A percentile compares a stretch with the other conserved stretches of the same genome.
These are phyloP conservation scores for Rhingia campestris DNA, from an alignment of 2,888 invertebrate genomes.

Conservation along the genomic window DNA sequence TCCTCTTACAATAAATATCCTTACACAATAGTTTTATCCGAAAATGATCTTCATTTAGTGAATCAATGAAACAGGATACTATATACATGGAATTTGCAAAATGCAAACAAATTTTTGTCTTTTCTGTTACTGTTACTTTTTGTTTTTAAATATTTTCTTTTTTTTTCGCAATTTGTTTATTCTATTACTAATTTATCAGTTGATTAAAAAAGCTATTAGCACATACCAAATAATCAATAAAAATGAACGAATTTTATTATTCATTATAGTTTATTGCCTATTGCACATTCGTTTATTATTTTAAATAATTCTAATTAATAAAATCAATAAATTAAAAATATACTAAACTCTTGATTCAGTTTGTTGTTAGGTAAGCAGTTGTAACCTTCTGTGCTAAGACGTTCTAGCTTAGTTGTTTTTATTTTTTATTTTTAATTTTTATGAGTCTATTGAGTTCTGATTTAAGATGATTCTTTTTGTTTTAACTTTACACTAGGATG, in stretches of 20 bases:
- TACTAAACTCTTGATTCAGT: constrained; percentile 35
- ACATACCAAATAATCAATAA: constrained; percentile 65
- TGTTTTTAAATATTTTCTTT: neutral
- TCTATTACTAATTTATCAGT: constrained; percentile 67
- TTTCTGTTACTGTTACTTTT: constrained; percentile 13
- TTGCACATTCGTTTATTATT: constrained; percentile 68
- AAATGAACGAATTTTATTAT: constrained; percentile 67
- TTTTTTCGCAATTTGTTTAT: constrained; percentile 59
- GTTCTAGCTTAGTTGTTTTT: constrained; percentile 44
- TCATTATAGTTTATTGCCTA: constrained; percentile 73
- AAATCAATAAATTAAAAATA: constrained; percentile 43
- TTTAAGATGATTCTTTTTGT: constrained; percentile 10
- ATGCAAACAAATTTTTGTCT: constrained; percentile 65
- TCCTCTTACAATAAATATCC: constrained; percentile 49
- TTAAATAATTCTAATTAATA: constrained; percentile 49
- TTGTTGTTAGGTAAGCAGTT: constrained; percentile 46
- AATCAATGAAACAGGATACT: constrained; percentile 74
- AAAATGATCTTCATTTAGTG: constrained; percentile 72
- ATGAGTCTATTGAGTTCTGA: constrained; percentile 51
- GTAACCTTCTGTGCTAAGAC: constrained; percentile 62
- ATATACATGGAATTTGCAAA: constrained; percentile 73
- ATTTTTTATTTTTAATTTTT: too few species aligned
- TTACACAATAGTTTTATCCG: constrained; percentile 70
- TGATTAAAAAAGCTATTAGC: constrained; percentile 73
- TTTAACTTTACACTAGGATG: constrained; percentile 37